Conservation (phyloP, 2,113 vertebrate genomes). For the Cisticola juncidis region DNA sequence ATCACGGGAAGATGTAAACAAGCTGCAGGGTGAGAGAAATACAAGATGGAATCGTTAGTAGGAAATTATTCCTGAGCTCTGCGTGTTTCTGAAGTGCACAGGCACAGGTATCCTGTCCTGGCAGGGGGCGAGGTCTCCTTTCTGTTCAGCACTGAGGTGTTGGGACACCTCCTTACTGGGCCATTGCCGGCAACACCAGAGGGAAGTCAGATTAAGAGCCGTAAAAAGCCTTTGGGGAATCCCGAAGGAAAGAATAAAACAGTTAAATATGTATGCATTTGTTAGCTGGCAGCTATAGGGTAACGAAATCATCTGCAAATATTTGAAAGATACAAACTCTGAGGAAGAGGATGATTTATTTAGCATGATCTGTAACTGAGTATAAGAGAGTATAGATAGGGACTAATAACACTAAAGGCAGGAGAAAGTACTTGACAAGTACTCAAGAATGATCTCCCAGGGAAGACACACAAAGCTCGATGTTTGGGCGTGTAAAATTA, state of each 20-base stretch:
- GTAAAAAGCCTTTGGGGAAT: neutral
- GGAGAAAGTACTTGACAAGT: neutral
- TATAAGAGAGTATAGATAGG: neutral
- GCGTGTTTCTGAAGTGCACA: neutral
- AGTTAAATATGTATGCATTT: neutral
- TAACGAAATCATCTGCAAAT: rapidly evolving
- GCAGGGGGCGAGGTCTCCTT: neutral
- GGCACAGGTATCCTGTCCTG: neutral
- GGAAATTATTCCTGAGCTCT: neutral
- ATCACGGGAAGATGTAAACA: neutral
- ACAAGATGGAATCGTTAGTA: neutral
- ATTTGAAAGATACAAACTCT: neutral
- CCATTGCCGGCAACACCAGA: neutral
- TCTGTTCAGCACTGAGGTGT: neutral
- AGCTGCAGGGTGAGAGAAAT: neutral
- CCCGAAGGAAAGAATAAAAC: neutral
- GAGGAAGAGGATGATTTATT: neutral
- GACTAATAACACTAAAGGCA: neutral
- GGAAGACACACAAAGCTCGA: neutral
- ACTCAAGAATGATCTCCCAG: neutral
- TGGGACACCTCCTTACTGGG: neutral
- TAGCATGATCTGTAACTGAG: neutral
- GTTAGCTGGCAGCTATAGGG: neutral
- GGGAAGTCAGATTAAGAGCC: neutral
- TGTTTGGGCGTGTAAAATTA: neutral